Percentiles rank a stretch among this genome's conserved stretches.
phyloP scores from a whole-genome alignment of 2,888 invertebrate genomes.

The Leucoma salicis region DNA sequence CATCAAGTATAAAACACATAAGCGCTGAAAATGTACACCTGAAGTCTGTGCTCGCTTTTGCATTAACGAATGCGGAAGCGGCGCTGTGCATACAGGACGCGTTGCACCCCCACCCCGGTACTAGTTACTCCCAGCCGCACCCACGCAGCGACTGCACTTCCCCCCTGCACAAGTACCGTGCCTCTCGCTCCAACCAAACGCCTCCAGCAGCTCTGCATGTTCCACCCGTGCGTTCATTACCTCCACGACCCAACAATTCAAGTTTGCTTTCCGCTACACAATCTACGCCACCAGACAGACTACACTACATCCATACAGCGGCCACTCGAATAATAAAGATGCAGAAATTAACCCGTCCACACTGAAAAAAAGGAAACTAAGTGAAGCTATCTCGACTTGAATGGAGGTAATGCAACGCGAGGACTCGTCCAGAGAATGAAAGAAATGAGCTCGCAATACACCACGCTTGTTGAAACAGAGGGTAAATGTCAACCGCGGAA shows the following conservation, averaged over 20 bases:
- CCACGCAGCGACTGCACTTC: conserved; percentile 29
- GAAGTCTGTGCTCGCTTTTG: conserved; percentile 80
- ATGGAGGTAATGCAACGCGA: conserved; percentile 75
- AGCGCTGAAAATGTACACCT: conserved; percentile 81
- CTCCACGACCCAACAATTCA: conserved; percentile 80
- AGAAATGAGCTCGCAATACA: conserved; percentile 66
- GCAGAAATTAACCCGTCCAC: conserved; percentile 78
- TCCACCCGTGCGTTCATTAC: conserved; percentile 80
- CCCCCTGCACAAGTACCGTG: conserved; percentile 39
- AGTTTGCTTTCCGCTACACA: conserved; percentile 81
- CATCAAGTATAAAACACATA: conserved; percentile 76
- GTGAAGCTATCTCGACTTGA: conserved; percentile 80
- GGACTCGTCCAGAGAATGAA: conserved; percentile 75
- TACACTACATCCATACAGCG: conserved; percentile 65
- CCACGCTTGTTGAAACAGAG: conserved; percentile 75
- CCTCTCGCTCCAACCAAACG: conserved; percentile 72
- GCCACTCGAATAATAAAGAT: conserved; percentile 82
- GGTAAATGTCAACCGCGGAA: conserved; percentile 79
- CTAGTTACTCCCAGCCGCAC: conserved; percentile 36
- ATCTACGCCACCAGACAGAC: conserved; percentile 76
- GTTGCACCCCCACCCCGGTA: conserved; percentile 55
- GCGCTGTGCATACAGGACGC: conserved; percentile 80
- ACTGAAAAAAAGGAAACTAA: conserved; percentile 80
- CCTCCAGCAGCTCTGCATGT: conserved; percentile 72
- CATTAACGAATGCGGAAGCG: conserved; percentile 82